Evolutionary conservation across 2,113 vertebrate species (phyloP).

Genomic region (Deroptyus accipitrinus): DNA sequence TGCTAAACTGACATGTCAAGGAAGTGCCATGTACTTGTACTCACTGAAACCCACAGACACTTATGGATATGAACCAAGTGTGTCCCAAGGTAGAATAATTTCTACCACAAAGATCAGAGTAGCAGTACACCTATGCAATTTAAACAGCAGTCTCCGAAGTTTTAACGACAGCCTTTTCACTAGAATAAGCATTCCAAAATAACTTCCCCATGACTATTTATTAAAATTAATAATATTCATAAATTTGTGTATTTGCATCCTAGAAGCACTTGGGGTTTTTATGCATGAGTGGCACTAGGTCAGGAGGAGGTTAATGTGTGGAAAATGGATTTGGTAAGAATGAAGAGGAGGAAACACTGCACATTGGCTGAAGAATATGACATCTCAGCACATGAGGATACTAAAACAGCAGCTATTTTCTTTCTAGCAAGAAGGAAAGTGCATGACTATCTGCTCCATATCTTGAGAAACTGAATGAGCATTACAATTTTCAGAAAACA

Average conservation of each 20-base stretch:
- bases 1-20: background rate
- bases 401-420: slow-evolving; percentile 2
- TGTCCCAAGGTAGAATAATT: background rate
- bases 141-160: background rate
- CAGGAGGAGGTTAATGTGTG: slow-evolving; percentile 31
- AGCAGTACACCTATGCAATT: background rate
- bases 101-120: background rate
- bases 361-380: background rate
- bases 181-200: background rate
- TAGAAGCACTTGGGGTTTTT: background rate
- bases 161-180: background rate
- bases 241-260: background rate
- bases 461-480: background rate
- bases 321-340: slow-evolving; percentile 19
- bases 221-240: background rate
- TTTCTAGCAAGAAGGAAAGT: background rate
- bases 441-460: background rate
- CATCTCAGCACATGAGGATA: background rate
- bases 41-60: background rate
- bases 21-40: background rate
- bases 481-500: background rate
- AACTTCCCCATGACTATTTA: background rate
- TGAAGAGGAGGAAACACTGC: background rate
- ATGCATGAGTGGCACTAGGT: background rate
- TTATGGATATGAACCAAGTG: background rate